Conservation (phyloP, 2,888 invertebrate species). For the Achlya flavicornis region DNA sequence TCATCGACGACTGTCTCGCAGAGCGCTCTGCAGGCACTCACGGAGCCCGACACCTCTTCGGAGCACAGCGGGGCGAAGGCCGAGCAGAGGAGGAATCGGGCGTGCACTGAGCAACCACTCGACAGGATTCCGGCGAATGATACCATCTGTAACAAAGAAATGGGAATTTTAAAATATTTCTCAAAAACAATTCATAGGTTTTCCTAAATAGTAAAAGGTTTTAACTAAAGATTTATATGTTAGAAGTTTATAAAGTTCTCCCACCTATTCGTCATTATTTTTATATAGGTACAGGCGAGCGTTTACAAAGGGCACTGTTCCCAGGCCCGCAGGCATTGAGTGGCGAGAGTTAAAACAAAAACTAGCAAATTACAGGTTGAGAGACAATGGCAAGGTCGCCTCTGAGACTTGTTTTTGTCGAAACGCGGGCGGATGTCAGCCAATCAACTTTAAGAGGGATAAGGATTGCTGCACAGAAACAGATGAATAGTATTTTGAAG, state of each 20-base stretch:
- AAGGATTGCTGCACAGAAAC: conserved; percentile 1
- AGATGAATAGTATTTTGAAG: not conserved
- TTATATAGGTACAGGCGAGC: conserved; percentile 23
- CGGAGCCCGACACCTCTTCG: conserved; percentile 92
- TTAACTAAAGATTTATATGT: not conserved
- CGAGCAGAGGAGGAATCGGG: conserved; percentile 94
- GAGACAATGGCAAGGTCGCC: conserved; percentile 66
- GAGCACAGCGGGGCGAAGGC: conserved; percentile 96
- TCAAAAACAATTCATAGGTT: not conserved
- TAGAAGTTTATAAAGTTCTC: not conserved
- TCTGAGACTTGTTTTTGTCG: conserved; percentile 55
- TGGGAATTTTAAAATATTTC: not conserved
- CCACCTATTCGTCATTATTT: conserved; percentile 17
- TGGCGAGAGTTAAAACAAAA: conserved; percentile 32
- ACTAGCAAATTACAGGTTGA: conserved; percentile 35
- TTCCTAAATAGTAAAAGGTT: not conserved
- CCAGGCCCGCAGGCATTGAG: conserved; percentile 18
- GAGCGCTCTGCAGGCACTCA: conserved; percentile 93
- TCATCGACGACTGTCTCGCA: conserved; percentile 90
- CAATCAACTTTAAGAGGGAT: conserved; percentile 28
- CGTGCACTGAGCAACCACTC: conserved; percentile 91
- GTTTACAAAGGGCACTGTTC: conserved; percentile 36
- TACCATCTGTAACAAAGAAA: conserved; percentile 85
- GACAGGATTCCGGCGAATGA: conserved; percentile 89
- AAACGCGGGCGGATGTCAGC: conserved; percentile 53